Evolutionary conservation across 2,888 invertebrate genomes (phyloP), one percentile per base, ranked within the genome.

Genomic region (Clunio marinus): DNA sequence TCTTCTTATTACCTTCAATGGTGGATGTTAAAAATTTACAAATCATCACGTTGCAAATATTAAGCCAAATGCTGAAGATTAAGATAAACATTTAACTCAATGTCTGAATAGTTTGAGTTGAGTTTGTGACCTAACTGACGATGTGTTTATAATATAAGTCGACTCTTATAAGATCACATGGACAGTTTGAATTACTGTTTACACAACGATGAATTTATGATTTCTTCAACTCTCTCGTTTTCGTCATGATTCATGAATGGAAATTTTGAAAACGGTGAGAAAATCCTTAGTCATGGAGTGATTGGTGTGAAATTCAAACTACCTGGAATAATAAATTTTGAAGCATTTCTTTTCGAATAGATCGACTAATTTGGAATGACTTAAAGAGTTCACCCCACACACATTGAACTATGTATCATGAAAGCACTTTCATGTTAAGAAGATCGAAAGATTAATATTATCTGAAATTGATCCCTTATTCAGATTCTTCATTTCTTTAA

Each of bases 201-300:
- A 60, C 60, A 27, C 20, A 37, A 60, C 15, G 60, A 60, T 60
- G 60, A 60, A 24, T 60, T 60, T 35, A 60, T 60, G n/a, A 51
- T 22, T 20, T 41, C 10, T n/a, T 32, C 32, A 10, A 5, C 10
- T 32, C 32, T 45, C 15, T 45, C 45, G 15, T 32, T 32, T 32
- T 32, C 32, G 32, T 32, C 32, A 51, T 17, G 17, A 4, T 51
- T 51, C 10, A 51, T 51, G 51, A 51, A 51, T 51, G 51, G 22
- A 22, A 41, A 3, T n/a, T 41, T n/a, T n/a, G 2, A 10, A 22
- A 22, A 51, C 17, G 17, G 32, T 20, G 51, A 20, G 20, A 17
- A 41, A 51, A 17, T 20, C 10, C 51, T 51, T 51, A 15, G 51
- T 51, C 51, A 51, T 51, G 8, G 51, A 8, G 22, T 17, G n/a